phyloP scores from a whole-genome alignment of 92 coral and sea anemone genomes.

The Micromussa lordhowensis region DNA sequence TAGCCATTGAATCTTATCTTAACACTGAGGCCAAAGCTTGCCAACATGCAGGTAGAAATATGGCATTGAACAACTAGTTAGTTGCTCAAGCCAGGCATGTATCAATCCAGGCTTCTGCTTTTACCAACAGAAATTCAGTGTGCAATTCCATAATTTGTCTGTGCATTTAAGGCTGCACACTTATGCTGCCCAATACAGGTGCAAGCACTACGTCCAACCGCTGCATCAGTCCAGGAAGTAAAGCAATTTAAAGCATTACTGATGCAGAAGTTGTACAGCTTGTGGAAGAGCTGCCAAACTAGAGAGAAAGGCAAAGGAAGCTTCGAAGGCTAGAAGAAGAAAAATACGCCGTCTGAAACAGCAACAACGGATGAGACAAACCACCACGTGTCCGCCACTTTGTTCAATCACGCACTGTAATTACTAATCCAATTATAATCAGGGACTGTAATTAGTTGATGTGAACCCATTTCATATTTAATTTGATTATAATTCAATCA shows the following conservation, averaged over 20 bases:
- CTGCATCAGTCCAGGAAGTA: conserved; percentile 1
- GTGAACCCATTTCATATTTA: no score
- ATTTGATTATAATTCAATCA: no score
- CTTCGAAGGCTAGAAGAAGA: no score
- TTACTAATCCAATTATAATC: no score
- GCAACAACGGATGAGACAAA: no score
- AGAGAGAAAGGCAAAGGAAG: no score
- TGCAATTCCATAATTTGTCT: conserved; percentile 61
- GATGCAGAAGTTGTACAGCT: conserved; percentile 19
- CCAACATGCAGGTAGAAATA: conserved; percentile 62
- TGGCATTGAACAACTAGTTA: not conserved
- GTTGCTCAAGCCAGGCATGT: no score
- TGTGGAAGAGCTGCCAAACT: conserved; percentile 13
- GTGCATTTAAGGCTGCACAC: conserved; percentile 68
- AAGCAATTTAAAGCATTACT: conserved; percentile 7
- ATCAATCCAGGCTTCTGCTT: conserved; percentile 20
- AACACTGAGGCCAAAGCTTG: conserved; percentile 69
- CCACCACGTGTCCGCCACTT: no score
- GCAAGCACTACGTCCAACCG: conserved; percentile 64
- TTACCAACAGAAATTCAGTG: conserved; percentile 70
- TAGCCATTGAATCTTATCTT: conserved; percentile 71
- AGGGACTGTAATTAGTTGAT: no score
- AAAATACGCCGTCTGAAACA: no score
- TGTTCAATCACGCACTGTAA: no score
- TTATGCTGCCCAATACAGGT: conserved; percentile 67